These are phyloP conservation scores for Pachypeltis micranthus DNA, from an alignment of 1,140 invertebrate species.

Conservation along the genomic window DNA sequence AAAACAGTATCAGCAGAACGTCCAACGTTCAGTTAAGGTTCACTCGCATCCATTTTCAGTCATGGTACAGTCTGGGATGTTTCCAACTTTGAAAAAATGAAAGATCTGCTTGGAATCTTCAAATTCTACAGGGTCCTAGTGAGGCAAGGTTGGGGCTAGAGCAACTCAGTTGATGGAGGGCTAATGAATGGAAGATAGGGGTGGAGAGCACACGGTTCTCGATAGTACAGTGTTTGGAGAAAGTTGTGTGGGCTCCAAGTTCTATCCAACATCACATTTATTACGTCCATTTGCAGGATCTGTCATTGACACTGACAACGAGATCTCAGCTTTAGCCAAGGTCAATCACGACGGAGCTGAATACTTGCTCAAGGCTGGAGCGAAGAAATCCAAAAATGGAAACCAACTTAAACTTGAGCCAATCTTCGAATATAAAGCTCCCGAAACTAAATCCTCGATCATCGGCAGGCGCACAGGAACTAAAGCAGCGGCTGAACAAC, in stretches of 20 bases:
- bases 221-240: no score
- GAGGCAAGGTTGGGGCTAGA: no score
- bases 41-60: no score
- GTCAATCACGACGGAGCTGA: conserved; percentile 44
- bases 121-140: no score
- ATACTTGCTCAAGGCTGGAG: conserved; percentile 48
- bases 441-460: conserved; percentile 31
- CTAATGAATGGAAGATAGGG: no score
- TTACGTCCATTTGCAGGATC: conserved; percentile 24
- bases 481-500: conserved; percentile 21
- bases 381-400: conserved; percentile 42
- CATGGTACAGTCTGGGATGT: no score
- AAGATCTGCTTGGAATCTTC: no score
- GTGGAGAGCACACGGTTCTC: no score
- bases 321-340: conserved; percentile 41
- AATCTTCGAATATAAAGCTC: conserved; percentile 51
- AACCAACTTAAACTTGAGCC: conserved; percentile 47
- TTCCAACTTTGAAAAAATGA: no score
- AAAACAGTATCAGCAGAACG: no score
- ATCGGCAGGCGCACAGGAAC: conserved; percentile 34
- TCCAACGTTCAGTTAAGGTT: no score
- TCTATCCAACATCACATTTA: not conserved
- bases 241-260: not conserved
- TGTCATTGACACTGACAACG: conserved; percentile 41
- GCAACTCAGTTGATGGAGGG: no score